These are phyloP conservation scores for Dendrolimus kikuchii DNA, from an alignment of 1,140 invertebrate genomes.

Conservation along the genomic window DNA sequence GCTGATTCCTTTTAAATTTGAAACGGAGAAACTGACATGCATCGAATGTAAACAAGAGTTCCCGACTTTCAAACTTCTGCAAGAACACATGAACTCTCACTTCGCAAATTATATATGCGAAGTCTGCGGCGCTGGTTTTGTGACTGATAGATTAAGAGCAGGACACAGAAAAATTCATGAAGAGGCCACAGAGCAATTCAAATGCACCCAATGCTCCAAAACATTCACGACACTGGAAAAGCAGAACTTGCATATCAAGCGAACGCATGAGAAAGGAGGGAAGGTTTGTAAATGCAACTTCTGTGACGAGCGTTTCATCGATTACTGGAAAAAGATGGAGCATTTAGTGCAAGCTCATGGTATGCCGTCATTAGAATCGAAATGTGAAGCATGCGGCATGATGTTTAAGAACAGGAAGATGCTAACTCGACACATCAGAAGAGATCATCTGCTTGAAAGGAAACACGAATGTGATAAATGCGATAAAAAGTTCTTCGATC, in stretches of 20 bases:
- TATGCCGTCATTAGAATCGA: slow-evolving; percentile 29
- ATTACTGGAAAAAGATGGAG: slow-evolving; percentile 39
- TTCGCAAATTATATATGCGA: slow-evolving; percentile 22
- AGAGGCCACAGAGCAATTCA: slow-evolving; percentile 1
- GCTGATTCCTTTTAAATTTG: slow-evolving; percentile 13
- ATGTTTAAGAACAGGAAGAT: not conserved
- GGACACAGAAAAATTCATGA: not conserved
- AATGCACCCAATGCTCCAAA: slow-evolving; percentile 4
- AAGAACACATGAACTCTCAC: slow-evolving; percentile 23
- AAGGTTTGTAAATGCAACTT: slow-evolving; percentile 37
- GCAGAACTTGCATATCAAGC: slow-evolving; percentile 24
- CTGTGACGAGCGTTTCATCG: slow-evolving; percentile 39
- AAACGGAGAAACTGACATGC: slow-evolving; percentile 8
- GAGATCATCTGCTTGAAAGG: not conserved
- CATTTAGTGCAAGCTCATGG: slow-evolving; percentile 45
- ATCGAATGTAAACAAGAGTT: slow-evolving; percentile 9
- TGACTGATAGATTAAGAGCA: not conserved
- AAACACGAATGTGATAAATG: slow-evolving; percentile 14
- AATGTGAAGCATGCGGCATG: slow-evolving; percentile 34
- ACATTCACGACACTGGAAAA: slow-evolving; percentile 1
- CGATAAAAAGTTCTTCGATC: slow-evolving; percentile 75
- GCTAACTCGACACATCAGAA: too few relatives aligned
- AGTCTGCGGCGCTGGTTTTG: slow-evolving; percentile 13
- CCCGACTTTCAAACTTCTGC: slow-evolving; percentile 10
- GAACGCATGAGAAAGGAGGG: slow-evolving; percentile 29